Percentiles rank a stretch among this genome's conserved stretches.
phyloP scores from a whole-genome alignment of 2,797 vertebrate genomes.

The Molossus alvarezi region DNA sequence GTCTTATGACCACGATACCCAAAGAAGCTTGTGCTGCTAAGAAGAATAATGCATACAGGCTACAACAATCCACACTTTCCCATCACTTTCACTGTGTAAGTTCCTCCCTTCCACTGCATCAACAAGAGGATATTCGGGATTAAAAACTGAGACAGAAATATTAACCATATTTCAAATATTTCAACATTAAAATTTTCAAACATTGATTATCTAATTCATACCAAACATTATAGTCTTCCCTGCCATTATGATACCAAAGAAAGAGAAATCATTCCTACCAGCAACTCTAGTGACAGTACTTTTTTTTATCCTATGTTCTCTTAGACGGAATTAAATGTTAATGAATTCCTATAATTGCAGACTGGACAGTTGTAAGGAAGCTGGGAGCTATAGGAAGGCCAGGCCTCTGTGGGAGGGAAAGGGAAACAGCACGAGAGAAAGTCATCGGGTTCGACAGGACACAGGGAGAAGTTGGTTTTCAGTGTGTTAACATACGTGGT shows the following conservation, averaged over 20 bases:
- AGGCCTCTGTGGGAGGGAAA: not conserved
- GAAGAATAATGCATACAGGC: not conserved
- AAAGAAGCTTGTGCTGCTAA: not conserved
- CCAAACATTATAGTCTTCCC: not conserved
- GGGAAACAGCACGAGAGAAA: not conserved
- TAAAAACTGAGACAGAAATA: not conserved
- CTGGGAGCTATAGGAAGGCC: not conserved
- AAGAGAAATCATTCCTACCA: not conserved
- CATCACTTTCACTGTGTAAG: not conserved
- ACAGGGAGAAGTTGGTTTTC: not conserved
- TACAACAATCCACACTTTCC: not conserved
- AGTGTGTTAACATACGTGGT: not conserved
- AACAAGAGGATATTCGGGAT: not conserved
- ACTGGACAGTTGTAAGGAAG: not conserved
- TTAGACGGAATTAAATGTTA: not conserved
- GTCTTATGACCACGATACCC: not conserved
- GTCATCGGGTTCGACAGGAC: not conserved
- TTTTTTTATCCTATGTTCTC: not conserved
- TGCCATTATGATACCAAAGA: not conserved
- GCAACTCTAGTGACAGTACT: not conserved
- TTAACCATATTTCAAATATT: not conserved
- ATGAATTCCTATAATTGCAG: not conserved
- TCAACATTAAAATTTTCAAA: not conserved
- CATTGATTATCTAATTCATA: slow-evolving; percentile 7
- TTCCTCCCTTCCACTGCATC: not conserved